Conservation (phyloP, 2,888 invertebrate genomes). For the Spilosoma lubricipeda region DNA sequence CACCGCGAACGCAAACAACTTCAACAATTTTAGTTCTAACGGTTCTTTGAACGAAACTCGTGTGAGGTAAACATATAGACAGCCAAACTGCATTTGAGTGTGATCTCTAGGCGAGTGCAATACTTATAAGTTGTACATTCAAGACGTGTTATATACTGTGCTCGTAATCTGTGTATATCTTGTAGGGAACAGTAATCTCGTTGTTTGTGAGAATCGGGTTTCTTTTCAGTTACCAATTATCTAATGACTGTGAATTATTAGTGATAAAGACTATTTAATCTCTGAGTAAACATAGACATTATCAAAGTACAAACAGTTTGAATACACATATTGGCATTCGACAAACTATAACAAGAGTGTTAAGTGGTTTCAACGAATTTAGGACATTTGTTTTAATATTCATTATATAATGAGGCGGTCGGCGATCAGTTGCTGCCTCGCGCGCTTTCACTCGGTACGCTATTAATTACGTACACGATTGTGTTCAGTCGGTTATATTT, state of each 20-base stretch:
- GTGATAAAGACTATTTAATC: conserved; percentile 48
- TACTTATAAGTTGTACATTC: conserved; percentile 36
- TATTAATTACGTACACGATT: conserved; percentile 81
- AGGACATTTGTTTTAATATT: conserved; percentile 82
- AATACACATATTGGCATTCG: conserved; percentile 34
- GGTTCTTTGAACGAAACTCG: conserved; percentile 61
- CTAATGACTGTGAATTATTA: conserved; percentile 51
- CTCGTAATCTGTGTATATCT: conserved; percentile 44
- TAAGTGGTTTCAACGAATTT: conserved; percentile 70
- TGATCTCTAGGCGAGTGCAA: conserved; percentile 45
- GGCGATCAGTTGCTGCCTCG: conserved; percentile 67
- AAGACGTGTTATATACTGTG: conserved; percentile 28
- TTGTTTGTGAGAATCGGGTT: conserved; percentile 55
- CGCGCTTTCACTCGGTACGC: conserved; percentile 82
- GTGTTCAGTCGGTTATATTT: conserved; percentile 81
- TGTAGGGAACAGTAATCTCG: conserved; percentile 56
- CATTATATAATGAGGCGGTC: conserved; percentile 82
- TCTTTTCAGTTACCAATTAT: conserved; percentile 53
- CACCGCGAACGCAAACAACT: conserved; percentile 53
- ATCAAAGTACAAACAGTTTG: conserved; percentile 40
- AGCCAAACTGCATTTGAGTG: conserved; percentile 44
- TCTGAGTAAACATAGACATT: conserved; percentile 59
- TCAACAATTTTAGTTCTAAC: conserved; percentile 62
- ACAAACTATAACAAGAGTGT: conserved; percentile 61
- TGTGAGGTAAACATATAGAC: conserved; percentile 46